Conservation (phyloP, 2,797 vertebrate species). For the Pangasius krempfi region DNA sequence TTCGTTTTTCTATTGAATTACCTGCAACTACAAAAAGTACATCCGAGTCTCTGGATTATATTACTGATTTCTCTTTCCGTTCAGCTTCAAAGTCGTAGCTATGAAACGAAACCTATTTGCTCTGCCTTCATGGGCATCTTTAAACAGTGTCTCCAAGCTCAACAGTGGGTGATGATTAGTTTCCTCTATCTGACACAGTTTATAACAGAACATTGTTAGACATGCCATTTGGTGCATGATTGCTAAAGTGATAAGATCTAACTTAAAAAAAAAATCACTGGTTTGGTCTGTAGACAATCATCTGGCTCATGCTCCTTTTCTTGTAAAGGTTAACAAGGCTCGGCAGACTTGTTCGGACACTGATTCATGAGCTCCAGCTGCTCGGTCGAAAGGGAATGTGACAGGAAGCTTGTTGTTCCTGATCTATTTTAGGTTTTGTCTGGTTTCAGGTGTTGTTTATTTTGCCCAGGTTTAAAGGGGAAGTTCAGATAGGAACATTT, state of each 20-base stretch:
- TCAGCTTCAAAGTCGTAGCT: neutral
- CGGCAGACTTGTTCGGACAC: neutral
- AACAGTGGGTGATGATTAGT: neutral
- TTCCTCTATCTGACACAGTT: neutral
- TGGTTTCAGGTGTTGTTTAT: neutral
- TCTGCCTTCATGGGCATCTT: neutral
- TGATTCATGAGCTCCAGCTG: constrained; percentile 36
- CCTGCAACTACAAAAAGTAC: neutral
- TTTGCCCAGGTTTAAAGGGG: neutral
- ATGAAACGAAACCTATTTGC: neutral
- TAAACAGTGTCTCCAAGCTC: neutral
- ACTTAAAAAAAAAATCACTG: neutral
- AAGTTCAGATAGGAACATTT: no score
- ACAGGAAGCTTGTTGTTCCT: constrained; percentile 12
- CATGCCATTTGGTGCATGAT: neutral
- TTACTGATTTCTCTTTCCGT: neutral
- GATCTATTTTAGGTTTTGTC: constrained; percentile 16
- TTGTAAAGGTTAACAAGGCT: constrained; percentile 15
- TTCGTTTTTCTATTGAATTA: neutral
- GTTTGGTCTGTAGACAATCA: neutral
- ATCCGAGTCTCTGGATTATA: neutral
- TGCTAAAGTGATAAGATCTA: neutral
- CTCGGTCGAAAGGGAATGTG: constrained; percentile 15
- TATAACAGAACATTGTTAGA: neutral
- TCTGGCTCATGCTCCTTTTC: neutral